Evolutionary conservation across 2,797 vertebrate species (phyloP), one percentile per base, ranked within the genome.

Genomic region (Acrossocheilus fasciatus): DNA sequence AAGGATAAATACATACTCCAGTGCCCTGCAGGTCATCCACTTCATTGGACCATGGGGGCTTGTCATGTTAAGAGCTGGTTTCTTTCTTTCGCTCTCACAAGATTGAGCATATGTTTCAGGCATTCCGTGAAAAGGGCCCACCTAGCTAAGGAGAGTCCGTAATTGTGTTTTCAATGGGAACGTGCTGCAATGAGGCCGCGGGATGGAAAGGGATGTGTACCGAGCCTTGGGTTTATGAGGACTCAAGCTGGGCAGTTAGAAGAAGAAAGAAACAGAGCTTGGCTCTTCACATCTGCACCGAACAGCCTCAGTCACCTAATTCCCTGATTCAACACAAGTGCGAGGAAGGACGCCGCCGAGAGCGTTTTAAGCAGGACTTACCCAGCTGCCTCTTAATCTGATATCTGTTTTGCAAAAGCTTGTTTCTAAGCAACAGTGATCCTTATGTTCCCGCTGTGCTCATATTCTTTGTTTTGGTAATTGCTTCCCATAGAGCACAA

Each of bases 231-330:
- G 89, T 87, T 91, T 88, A 90, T 77, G 89, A 90, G 87, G 82
- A 90, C 88, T 92, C 93, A 92, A 93, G 90, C 92, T 93, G 92
- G 88, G 92, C 91, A 94, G 93, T 93, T 93, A 93, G 89, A 75
- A 85, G 78, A 90, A 91, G 84, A 91, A 89, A 84, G 91, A 91
- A 91, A 86, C n/a, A 5, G 23, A 36, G 11, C 26, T 72, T 81
- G 85, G 87, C 82, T 92, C 83, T 90, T 91, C 83, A 92, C 92
- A 92, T 94, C 91, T 93, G 92, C 89, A 86, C 91, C 74, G 62
- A 93, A 84, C 90, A 89, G 86, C 88, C 92, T 87, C 87, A 91
- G 91, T 93, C 92, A 89, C 81, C 91, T 90, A 88, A 91, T 91
- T 91, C 88, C 52, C 68, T 36, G 90, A 89, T 89, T 91, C 86